Evolutionary conservation across 1,140 invertebrate species (phyloP).

Genomic region (Calosoma granatense): DNA sequence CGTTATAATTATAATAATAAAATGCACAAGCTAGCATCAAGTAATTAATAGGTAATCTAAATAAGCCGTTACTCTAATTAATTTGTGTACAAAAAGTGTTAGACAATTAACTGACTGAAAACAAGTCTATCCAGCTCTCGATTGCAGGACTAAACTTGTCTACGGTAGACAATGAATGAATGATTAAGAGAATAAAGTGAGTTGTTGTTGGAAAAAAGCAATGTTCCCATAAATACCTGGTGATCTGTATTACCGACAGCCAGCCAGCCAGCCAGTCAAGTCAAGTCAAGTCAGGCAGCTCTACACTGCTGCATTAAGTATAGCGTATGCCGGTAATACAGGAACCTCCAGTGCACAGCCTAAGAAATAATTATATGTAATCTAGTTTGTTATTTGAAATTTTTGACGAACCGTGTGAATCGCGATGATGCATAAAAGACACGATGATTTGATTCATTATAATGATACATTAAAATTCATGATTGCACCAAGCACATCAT

Average conservation of each 20-base stretch:
- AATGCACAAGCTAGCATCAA: too few species aligned
- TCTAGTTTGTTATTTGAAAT: slow-evolving; percentile 6
- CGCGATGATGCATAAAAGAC: slow-evolving; percentile 8
- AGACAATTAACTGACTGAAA: too few species aligned
- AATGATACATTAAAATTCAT: slow-evolving; percentile 8
- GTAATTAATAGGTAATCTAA: too few species aligned
- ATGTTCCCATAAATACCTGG: background rate
- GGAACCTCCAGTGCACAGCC: background rate
- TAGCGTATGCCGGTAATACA: slow-evolving; percentile 1
- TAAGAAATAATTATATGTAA: slow-evolving; percentile 4
- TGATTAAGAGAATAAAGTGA: too few species aligned
- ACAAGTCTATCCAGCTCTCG: too few species aligned
- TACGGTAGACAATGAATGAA: too few species aligned
- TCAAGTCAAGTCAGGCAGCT: too few species aligned
- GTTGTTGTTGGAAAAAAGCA: background rate
- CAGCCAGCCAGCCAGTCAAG: background rate
- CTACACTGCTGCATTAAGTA: background rate
- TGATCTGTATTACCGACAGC: background rate
- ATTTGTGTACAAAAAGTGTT: too few species aligned
- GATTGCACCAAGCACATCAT: background rate
- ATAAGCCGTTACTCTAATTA: too few species aligned
- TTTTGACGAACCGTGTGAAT: slow-evolving; percentile 4
- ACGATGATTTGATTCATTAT: slow-evolving; percentile 5
- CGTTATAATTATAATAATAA: too few species aligned
- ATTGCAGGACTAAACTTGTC: too few species aligned